Evolutionary conservation across 2,888 invertebrate species (phyloP), one percentile per base, ranked within the genome.

Genomic region (Acrocyrtus sp.): DNA sequence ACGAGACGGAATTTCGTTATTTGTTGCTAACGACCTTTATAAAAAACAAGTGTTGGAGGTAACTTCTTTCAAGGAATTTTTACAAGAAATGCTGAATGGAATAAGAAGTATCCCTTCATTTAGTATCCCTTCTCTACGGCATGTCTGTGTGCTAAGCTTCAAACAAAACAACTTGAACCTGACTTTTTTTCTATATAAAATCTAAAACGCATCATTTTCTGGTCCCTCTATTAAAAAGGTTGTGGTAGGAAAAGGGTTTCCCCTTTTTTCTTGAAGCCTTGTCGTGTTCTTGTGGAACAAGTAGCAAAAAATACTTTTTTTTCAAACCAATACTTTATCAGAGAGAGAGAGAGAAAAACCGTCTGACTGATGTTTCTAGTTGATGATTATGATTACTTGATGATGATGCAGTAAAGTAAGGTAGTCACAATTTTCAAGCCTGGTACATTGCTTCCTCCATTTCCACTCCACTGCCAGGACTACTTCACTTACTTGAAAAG

Each of bases 1-100:
- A 65, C 72, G 72, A 72, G 72, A 72, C 72, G 72, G 72, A 72
- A 63, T 26, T 8, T 47, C 54, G 66, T 72, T 65, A 72, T 72
- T n/a, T 72, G 57, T 72, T 66, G 56, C 57, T 66, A 66, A 72
- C 72, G 60, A 72, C 60, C 61, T 51, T 56, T 65, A 70, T 51
- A 70, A 27, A 58, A 62, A 51, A 39, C 58, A 47, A 21, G 50
- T 60, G 45, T 22, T 68, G 24, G 63, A 50, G 45, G 53, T 22
- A 63, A 19, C 24, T 62, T 51, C 48, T 56, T 62, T 12, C 26
- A 69, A 70, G 63, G 58, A 70, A 63, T 68, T 48, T 43, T 67
- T 69, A 26, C 41, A 61, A 69, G 57, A 34, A 34, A 34, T 34
- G 34, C 34, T 34, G 5, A 12, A 34, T 34, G 34, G 34, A 34